These are phyloP conservation scores for Gymnoscopelus braueri DNA, from an alignment of 2,797 vertebrate genomes.

Conservation along the genomic window DNA sequence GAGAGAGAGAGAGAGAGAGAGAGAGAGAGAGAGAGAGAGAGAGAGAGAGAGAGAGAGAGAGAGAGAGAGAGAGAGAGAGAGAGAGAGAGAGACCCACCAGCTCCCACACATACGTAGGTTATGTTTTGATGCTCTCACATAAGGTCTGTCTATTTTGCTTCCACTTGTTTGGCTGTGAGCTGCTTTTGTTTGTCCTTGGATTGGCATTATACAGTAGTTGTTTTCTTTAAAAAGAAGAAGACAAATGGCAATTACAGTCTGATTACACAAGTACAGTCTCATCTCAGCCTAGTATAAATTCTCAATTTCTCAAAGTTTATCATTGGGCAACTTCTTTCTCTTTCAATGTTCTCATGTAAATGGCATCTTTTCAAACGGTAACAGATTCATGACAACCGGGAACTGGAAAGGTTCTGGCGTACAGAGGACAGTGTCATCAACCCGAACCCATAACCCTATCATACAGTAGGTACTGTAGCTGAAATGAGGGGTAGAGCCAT, in stretches of 20 bases:
- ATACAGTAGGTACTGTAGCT: too few relatives aligned
- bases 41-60: too few relatives aligned
- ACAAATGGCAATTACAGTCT: background rate
- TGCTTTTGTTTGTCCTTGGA: background rate
- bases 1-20: too few relatives aligned
- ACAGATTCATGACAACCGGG: background rate
- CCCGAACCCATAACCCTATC: too few relatives aligned
- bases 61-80: background rate
- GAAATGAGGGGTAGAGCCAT: too few relatives aligned
- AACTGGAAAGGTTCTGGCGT: background rate
- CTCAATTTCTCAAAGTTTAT: background rate
- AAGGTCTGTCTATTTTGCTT: slow-evolving; percentile 29
- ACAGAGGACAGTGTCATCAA: too few relatives aligned
- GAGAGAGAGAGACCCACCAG: slow-evolving; percentile 20
- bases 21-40: too few relatives aligned
- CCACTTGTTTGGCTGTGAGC: slow-evolving; percentile 21
- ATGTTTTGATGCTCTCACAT: slow-evolving; percentile 1
- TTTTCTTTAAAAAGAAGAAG: background rate
- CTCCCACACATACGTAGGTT: slow-evolving; percentile 32
- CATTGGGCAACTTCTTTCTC: background rate
- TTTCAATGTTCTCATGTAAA: background rate
- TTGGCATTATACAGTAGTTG: background rate
- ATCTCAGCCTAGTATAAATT: background rate
- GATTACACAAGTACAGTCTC: background rate
- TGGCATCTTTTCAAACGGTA: too few relatives aligned